These are phyloP conservation scores for Colletes collaris DNA, from an alignment of 2,888 invertebrate genomes.

Conservation along the genomic window DNA sequence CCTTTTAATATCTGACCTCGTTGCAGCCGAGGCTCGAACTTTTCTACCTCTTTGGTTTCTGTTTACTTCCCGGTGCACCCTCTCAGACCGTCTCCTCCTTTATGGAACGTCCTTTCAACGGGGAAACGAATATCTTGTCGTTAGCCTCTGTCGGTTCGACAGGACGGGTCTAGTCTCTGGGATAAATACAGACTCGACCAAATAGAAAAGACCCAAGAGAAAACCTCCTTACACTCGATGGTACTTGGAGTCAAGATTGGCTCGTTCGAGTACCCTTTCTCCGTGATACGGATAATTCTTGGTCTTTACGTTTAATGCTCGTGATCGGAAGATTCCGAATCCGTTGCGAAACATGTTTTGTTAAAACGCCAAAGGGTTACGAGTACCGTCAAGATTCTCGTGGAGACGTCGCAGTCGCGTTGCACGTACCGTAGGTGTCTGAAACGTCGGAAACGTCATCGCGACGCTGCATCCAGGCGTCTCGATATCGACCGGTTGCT, in stretches of 20 bases:
- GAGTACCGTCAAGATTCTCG: not conserved
- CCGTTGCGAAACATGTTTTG: too few relatives aligned
- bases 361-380: too few relatives aligned
- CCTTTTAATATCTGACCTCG: conserved; percentile 68
- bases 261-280: too few relatives aligned
- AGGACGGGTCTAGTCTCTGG: too few relatives aligned
- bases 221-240: too few relatives aligned
- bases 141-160: conserved; percentile 46
- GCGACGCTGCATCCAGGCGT: not conserved
- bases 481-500: conserved; percentile 18
- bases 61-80: conserved; percentile 20
- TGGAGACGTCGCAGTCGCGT: too few relatives aligned
- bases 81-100: not conserved
- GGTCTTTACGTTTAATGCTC: too few relatives aligned
- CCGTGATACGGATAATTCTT: too few relatives aligned
- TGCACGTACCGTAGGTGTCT: not conserved
- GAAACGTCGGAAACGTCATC: conserved; percentile 22
- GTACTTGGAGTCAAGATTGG: too few relatives aligned
- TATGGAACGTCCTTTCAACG: not conserved
- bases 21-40: conserved; percentile 47
- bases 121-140: conserved; percentile 55
- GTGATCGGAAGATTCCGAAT: too few relatives aligned
- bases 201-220: too few relatives aligned
- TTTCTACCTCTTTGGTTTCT: conserved; percentile 42
- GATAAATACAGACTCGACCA: too few relatives aligned